Evolutionary conservation across 2,113 vertebrate species (phyloP), one percentile per base, ranked within the genome.

Genomic region (Lophius piscatorius): DNA sequence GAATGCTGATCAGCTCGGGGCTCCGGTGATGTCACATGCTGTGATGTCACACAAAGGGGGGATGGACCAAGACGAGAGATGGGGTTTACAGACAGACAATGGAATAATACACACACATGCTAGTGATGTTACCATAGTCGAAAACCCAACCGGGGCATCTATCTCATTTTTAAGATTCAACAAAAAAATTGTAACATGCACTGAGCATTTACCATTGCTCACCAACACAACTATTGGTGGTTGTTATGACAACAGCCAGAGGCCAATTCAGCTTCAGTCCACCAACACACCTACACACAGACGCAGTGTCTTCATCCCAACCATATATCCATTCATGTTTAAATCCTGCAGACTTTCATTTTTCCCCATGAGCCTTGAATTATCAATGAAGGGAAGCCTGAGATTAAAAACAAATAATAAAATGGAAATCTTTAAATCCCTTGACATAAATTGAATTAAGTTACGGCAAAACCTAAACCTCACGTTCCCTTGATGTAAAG

Each of bases 211-310:
- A 73, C 77, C 52, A 38, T 74, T 36, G 41, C 63, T 83, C 80
- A 64, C 73, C 63, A 63, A 46, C 66, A 79, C 75, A 67, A 70
- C 83, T 76, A 78, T 83, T 56, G 49, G 42, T 17, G 74, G 90
- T 92, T 80, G 85, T 86, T 81, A 89, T 87, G 81, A 87, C 83
- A 92, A 92, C 88, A 82, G 76, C 83, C 68, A 85, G 78, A 65
- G 84, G 67, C 80, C 78, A 72, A 78, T 77, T 82, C 75, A 71
- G 66, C 52, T 55, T 88, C 72, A 50, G 73, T 81, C 60, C 57
- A 76, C 61, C 62, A 63, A 73, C 40, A 57, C 56, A 60, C 68
- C 45, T n/a, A 9, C 34, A 55, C 40, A 68, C 58, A 33, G 58
- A 57, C 48, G 50, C 57, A 78, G 52, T 76, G 20, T 23, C 56